Base-by-base conservation (phyloP, 2,888 invertebrate genomes). In the Catocala nupta region DNA sequence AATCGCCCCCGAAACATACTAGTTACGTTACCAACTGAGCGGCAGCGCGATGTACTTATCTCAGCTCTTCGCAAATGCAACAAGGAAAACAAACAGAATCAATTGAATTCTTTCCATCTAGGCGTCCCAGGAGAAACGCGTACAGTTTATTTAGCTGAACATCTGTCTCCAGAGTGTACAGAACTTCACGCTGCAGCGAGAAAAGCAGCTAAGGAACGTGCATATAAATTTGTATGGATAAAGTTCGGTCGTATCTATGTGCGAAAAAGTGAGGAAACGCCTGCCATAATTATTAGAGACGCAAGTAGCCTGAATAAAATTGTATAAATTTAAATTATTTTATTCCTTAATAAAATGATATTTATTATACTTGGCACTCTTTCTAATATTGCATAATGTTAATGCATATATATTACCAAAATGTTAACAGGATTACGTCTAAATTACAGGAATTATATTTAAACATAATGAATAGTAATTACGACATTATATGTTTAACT, bases 401-500 rank as follows among this genome's bases (percentile, higher is more conserved):
- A 1, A 55, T n/a, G n/a, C n/a, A 16, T 34, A 36, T 62, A 0
- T 62, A 39, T 45, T 66, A 59, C 48, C 62, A 62, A 49, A 62
- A 66, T 56, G 59, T 66, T 9, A 59, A 59, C 25, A 25, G 65
- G 49, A 52, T 62, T 0, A 9, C 62, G 1, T 51, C 34, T 49
- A 66, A 66, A 34, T 39, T 59, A 12, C 8, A 8, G 5, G 50
- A 59, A 7, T 58, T 65, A 39, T 55, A 53, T 11, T 51, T 63
- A 12, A 63, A 63, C 55, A 0, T 55, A 11, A 12, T 68, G 36
- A 55, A 42, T 33, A 16, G 1, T 16, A 65, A 65, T 50, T 65
- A 47, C 59, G 67, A 71, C 12, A 11, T 65, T 5, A 44, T 69
- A 33, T 71, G 68, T 44, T 42, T 68, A 9, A 66, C 62, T 25